Evolutionary conservation across 2,888 invertebrate genomes (phyloP), one percentile per base, ranked within the genome.

Genomic region (Brachyptera putata): DNA sequence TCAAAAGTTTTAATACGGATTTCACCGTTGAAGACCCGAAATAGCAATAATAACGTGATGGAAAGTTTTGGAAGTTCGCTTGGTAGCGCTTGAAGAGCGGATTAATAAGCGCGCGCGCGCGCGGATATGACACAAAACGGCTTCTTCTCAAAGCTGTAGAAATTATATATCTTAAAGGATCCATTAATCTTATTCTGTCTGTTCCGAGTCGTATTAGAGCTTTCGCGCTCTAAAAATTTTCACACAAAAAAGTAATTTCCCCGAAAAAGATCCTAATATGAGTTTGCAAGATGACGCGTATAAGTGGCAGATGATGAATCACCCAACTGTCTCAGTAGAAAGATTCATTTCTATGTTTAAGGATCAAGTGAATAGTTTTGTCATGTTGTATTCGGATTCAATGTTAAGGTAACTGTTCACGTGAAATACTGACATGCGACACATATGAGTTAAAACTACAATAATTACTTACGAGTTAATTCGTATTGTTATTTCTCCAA

Each of bases 81-180:
- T 24, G 22, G n/a, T 2, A 24, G 46, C 41, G 22, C 46, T 21
- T 13, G 30, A 53, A 53, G 22, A 41, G 57, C 30, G 57, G 57
- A 57, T 57, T 57, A 57, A 57, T 57, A 57, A 18, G 34, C 57
- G 48, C 14, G 56, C n/a, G n/a, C n/a, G n/a, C n/a, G n/a, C n/a
- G n/a, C n/a, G n/a, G n/a, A n/a, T n/a, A 41, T 56, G 56, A 56
- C 56, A 56, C 39, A 56, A 46, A 30, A 57, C 41, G 57, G 57
- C 57, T 48, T 57, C 46, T 13, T 30, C 48, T 48, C 57, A 46
- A 34, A 57, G 57, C 57, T 57, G 57, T 36, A 57, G 48, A 57
- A 57, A 48, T 57, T 57, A 57, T 48, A 57, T 57, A 48, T 57
- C 57, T 57, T 57, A 57, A 43, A 24, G n/a, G 48, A 30, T 57